Evolutionary conservation across 2,113 vertebrate species (phyloP), one percentile per base, ranked within the genome.

Genomic region (Zootoca vivipara): DNA sequence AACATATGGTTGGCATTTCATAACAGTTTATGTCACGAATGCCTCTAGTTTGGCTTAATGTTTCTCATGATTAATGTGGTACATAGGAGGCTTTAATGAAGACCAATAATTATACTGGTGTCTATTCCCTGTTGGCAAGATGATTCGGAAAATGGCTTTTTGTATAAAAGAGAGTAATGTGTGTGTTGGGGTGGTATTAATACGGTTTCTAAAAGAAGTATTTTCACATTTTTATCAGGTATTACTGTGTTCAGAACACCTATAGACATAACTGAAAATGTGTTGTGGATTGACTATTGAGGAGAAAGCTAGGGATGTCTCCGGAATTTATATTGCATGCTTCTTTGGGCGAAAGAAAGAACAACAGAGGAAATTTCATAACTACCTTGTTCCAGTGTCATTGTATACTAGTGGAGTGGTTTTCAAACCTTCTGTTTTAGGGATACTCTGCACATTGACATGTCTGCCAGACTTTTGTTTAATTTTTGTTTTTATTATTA

Each of bases 21-120:
- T 89, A 46, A 42, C 78, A 88, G 46, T 80, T 24, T 85, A 30
- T 70, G 89, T 90, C 81, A 42, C 28, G 82, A 86, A 82, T 67
- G 40, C 6, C 2, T 69, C 65, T 83, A 58, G 46, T 91, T 85
- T 83, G 30, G 87, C 15, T 88, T 3, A 6, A 6, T 56, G 28
- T 89, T 89, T 35, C 22, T 88, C 0, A n/a, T 86, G 73, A 24
- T 40, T 74, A 9, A 81, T 33, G 87, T 90, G 84, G 70, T 78
- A 78, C 16, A 58, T 3, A 78, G 38, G 62, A 91, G 35, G 7
- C 78, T 81, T 2, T 65, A 86, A 89, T 79, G 24, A 83, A 91
- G 62, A 84, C 87, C 89, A 85, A 28, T 58, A 0, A 26, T 52
- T 52, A 82, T 52, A 20, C 74, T 46, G 26, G 24, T 78, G 20